Percentiles rank a stretch among this genome's conserved stretches.
Conservation (phyloP, 2,888 invertebrate genomes). For the Cryptocephalus primarius region DNA sequence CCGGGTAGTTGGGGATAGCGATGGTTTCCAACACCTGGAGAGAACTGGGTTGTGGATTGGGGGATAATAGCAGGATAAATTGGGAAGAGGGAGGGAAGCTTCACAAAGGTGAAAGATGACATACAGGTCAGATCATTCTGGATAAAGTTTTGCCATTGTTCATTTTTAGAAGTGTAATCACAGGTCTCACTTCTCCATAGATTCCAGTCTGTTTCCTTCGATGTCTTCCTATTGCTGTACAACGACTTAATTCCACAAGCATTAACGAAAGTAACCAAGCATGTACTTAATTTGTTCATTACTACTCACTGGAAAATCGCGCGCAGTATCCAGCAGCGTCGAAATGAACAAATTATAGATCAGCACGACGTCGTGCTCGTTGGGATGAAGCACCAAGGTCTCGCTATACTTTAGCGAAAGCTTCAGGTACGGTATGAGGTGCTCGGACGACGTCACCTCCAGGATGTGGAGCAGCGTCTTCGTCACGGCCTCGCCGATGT, state of each 20-base stretch:
- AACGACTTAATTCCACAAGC: too few relatives aligned
- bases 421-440: constrained; percentile 50
- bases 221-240: too few relatives aligned
- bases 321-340: constrained; percentile 15
- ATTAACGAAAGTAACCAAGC: too few relatives aligned
- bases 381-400: constrained; percentile 44
- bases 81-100: too few relatives aligned
- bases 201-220: too few relatives aligned
- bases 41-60: neutral
- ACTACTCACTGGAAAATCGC: constrained; percentile 1
- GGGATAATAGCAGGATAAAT: too few relatives aligned
- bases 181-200: too few relatives aligned
- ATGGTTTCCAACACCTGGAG: constrained; percentile 20
- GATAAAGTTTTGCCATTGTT: too few relatives aligned
- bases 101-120: too few relatives aligned
- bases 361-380: constrained; percentile 43
- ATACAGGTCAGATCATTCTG: too few relatives aligned
- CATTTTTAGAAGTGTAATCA: too few relatives aligned
- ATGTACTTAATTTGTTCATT: too few relatives aligned
- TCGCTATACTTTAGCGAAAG: constrained; percentile 31
- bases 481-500: constrained; percentile 56
- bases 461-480: constrained; percentile 54
- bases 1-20: constrained; percentile 16
- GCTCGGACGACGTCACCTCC: constrained; percentile 41
- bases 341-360: constrained; percentile 47